phyloP scores from a whole-genome alignment of 2,888 invertebrate genomes.

The Habroteleia sp. region DNA sequence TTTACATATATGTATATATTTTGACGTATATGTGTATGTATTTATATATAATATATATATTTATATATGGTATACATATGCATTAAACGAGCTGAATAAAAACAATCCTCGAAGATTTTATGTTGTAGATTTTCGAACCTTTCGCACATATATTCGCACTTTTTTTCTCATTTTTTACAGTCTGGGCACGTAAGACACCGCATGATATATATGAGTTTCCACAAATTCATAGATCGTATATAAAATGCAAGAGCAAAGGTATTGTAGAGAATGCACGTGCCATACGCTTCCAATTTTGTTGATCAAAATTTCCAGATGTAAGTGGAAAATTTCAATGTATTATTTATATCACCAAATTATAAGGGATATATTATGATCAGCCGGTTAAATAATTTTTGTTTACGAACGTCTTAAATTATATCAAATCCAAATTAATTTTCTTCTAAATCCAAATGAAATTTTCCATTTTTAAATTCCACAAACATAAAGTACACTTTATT shows the following conservation, averaged over 20 bases:
- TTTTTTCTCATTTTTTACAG: slow-evolving; percentile 65
- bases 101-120: slow-evolving; percentile 54
- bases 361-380: too few species aligned
- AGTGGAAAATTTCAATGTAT: slow-evolving; percentile 44
- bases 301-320: too few species aligned
- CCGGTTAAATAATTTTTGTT: too few species aligned
- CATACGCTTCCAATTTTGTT: slow-evolving; percentile 29
- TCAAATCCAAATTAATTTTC: too few species aligned
- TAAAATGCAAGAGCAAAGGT: slow-evolving; percentile 51
- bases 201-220: slow-evolving; percentile 52
- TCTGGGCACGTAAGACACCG: slow-evolving; percentile 67
- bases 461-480: slow-evolving; percentile 51
- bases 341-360: too few species aligned
- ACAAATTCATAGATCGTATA: slow-evolving; percentile 55
- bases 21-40: slow-evolving; percentile 36
- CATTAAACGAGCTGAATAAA: slow-evolving; percentile 60
- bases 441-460: slow-evolving; percentile 26
- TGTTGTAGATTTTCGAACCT: slow-evolving; percentile 43
- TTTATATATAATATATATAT: slow-evolving; percentile 36
- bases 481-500: too few species aligned
- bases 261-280: slow-evolving; percentile 42
- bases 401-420: too few species aligned
- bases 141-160: slow-evolving; percentile 52
- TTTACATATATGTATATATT: slow-evolving; percentile 28
- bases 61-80: too few species aligned